phyloP scores from a whole-genome alignment of 2,888 invertebrate genomes.

The Rosalia funebris region DNA sequence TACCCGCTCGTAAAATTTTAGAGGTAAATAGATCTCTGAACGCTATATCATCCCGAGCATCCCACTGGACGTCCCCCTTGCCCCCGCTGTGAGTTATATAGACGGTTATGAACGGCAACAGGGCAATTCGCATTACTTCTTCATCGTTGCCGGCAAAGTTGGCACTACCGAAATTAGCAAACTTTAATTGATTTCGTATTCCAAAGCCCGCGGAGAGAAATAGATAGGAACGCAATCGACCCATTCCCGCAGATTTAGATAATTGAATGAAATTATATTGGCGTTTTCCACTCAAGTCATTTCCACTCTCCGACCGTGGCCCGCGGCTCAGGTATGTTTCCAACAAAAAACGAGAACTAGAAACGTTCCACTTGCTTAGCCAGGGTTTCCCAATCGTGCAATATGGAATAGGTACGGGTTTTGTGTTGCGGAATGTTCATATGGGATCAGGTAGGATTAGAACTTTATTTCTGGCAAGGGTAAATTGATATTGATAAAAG shows the following conservation, averaged over 20 bases:
- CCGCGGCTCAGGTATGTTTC: not conserved
- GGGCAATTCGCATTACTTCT: constrained; percentile 4
- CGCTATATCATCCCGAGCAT: too few relatives aligned
- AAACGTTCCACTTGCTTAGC: not conserved
- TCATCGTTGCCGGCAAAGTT: not conserved
- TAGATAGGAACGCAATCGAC: constrained; percentile 5
- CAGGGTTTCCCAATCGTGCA: too few relatives aligned
- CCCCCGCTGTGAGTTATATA: not conserved
- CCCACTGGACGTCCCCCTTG: not conserved
- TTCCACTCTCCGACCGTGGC: constrained; percentile 5
- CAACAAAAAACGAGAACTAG: constrained; percentile 3
- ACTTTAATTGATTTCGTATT: not conserved
- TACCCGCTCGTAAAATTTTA: not conserved
- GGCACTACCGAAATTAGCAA: not conserved
- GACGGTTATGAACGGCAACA: constrained; percentile 1
- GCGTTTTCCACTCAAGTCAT: constrained; percentile 19
- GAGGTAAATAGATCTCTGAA: too few relatives aligned
- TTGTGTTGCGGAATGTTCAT: too few relatives aligned
- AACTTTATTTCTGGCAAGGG: too few relatives aligned
- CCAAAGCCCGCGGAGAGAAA: not conserved
- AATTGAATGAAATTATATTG: constrained; percentile 33
- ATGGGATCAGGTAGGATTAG: too few relatives aligned
- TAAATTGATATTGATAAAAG: too few relatives aligned
- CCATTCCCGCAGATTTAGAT: constrained; percentile 32
- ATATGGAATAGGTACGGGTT: too few relatives aligned